Conservation (phyloP, 2,113 vertebrate species). For the Calidris pugnax region DNA sequence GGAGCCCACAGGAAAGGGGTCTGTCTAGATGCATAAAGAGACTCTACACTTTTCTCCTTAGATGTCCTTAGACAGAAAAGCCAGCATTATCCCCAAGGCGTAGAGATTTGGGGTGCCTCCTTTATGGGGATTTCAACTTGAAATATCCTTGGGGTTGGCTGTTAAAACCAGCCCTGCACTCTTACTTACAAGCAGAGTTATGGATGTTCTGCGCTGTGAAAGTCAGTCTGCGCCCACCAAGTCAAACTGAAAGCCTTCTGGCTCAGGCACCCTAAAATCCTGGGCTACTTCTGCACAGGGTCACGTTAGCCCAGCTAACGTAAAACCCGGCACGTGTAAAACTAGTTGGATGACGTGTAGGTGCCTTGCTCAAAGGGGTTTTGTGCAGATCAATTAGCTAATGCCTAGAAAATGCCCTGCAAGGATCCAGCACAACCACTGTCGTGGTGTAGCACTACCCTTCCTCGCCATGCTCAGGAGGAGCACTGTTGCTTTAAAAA, state of each 20-base stretch:
- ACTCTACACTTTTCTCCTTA: background rate
- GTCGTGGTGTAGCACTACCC: background rate
- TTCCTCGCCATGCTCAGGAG: conserved; percentile 30
- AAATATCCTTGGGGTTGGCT: background rate
- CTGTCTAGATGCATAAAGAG: background rate
- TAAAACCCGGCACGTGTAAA: background rate
- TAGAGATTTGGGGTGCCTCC: background rate
- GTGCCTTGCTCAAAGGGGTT: background rate
- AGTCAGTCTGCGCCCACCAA: background rate
- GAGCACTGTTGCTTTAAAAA: conserved; percentile 72
- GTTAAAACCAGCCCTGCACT: background rate
- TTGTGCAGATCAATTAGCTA: background rate
- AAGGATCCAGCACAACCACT: rapidly evolving
- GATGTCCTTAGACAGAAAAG: background rate
- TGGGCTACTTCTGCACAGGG: background rate
- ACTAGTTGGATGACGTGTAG: background rate
- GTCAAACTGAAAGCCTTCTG: background rate
- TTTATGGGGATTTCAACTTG: background rate
- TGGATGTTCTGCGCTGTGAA: rapidly evolving
- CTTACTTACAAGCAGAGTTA: background rate
- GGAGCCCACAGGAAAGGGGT: background rate
- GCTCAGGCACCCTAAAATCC: background rate
- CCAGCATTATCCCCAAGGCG: background rate
- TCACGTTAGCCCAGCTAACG: background rate
- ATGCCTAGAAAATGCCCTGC: background rate